These are phyloP conservation scores for Drosophila erecta DNA, from an alignment of 1,140 invertebrate genomes.

Conservation along the genomic window DNA sequence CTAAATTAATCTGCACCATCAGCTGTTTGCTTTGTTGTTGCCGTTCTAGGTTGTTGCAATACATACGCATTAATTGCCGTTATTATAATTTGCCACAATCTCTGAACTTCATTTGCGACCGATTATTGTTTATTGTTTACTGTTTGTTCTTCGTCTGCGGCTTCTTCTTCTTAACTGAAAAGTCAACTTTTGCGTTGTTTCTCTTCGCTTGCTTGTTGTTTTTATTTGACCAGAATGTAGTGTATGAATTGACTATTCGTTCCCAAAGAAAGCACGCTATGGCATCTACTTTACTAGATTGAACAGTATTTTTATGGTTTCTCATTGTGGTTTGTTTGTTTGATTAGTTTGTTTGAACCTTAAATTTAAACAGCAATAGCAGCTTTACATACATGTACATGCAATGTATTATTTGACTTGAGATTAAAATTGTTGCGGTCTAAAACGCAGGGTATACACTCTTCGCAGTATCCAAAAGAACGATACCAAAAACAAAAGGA, in stretches of 20 bases:
- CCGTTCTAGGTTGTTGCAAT: neutral
- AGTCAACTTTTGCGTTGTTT: slow-evolving; percentile 59
- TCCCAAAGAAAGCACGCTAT: too few species aligned
- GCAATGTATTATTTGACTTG: too few species aligned
- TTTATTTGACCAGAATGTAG: slow-evolving; percentile 5
- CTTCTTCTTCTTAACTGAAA: slow-evolving; percentile 23
- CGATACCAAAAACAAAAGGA: slow-evolving; percentile 10
- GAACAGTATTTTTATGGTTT: too few species aligned
- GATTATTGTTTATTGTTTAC: slow-evolving; percentile 23
- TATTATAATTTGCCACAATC: slow-evolving; percentile 25
- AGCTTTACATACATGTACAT: too few species aligned
- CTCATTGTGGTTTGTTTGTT: too few species aligned
- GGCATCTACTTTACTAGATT: too few species aligned
- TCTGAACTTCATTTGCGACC: slow-evolving; percentile 30
- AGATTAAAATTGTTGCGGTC: too few species aligned
- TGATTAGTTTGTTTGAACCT: too few species aligned
- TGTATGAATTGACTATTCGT: neutral
- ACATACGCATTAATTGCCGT: slow-evolving; percentile 21
- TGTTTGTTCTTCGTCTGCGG: slow-evolving; percentile 31
- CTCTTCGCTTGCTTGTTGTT: slow-evolving; percentile 16
- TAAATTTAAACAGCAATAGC: too few species aligned
- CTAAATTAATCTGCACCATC: neutral
- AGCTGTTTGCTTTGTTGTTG: slow-evolving; percentile 9
- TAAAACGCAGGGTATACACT: neutral
- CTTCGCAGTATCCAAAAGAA: neutral